Conservation (phyloP, 2,797 vertebrate species). For the Scarus forsteni region DNA sequence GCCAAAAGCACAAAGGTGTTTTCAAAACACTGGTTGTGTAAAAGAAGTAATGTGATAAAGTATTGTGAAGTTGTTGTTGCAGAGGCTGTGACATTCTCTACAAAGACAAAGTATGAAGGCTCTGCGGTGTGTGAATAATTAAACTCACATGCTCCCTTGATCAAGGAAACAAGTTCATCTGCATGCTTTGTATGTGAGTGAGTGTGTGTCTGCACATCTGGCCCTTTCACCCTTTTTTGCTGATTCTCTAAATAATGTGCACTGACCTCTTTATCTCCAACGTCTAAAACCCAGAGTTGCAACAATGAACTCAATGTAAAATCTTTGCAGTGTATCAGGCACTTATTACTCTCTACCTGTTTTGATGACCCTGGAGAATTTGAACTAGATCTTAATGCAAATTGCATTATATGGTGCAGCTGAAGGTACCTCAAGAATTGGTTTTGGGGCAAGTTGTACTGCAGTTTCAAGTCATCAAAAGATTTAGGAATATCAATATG, state of each 20-base stretch:
- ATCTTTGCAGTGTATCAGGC: neutral
- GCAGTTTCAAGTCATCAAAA: too few relatives aligned
- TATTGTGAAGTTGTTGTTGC: constrained; percentile 10
- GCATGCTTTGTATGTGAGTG: constrained; percentile 27
- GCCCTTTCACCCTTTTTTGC: constrained; percentile 2
- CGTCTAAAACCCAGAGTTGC: constrained; percentile 26
- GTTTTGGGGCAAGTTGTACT: too few relatives aligned
- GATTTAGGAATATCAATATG: too few relatives aligned
- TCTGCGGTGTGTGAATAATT: constrained; percentile 65
- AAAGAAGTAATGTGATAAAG: constrained; percentile 11
- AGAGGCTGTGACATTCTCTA: constrained; percentile 24
- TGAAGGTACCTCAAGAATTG: too few relatives aligned
- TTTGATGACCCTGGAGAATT: too few relatives aligned
- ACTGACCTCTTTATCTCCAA: constrained; percentile 34
- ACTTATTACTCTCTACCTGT: neutral
- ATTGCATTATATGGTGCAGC: too few relatives aligned
- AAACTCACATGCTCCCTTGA: constrained; percentile 67
- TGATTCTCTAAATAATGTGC: constrained; percentile 35
- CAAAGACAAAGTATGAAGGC: constrained; percentile 41
- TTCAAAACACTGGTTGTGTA: neutral
- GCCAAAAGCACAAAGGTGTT: neutral
- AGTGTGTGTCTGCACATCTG: constrained; percentile 27
- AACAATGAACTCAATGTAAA: constrained; percentile 17
- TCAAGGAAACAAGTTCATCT: constrained; percentile 43
- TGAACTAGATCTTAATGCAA: too few relatives aligned